phyloP scores from a whole-genome alignment of 2,113 vertebrate species.

The Alethe diademata region DNA sequence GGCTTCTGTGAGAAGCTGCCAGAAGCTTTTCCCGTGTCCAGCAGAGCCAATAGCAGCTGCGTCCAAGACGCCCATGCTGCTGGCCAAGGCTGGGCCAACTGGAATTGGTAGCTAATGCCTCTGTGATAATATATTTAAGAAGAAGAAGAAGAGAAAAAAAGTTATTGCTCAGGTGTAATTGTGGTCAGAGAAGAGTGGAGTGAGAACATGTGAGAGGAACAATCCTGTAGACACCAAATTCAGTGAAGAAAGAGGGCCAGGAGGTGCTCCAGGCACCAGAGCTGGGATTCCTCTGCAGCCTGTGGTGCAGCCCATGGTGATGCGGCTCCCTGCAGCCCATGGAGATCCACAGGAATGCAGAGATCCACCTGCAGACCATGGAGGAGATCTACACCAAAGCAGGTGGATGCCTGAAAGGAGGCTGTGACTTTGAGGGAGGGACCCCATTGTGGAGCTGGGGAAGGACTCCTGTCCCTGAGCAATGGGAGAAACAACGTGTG shows the following conservation, averaged over 20 bases:
- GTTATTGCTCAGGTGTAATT: not conserved
- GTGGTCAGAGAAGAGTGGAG: fast-evolving
- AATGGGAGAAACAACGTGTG: fast-evolving
- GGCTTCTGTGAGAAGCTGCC: not conserved
- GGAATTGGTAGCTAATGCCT: not conserved
- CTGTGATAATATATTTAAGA: not conserved
- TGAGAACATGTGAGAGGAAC: not conserved
- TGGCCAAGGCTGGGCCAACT: not conserved
- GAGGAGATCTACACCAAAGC: not conserved
- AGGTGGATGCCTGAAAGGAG: not conserved
- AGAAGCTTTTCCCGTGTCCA: not conserved
- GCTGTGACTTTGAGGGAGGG: not conserved
- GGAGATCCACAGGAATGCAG: not conserved
- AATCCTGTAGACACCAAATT: not conserved
- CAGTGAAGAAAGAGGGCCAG: not conserved
- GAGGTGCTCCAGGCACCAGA: not conserved
- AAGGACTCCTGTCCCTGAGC: not conserved
- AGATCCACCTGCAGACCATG: not conserved
- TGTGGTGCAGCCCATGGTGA: fast-evolving
- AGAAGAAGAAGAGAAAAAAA: not conserved
- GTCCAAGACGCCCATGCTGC: fast-evolving
- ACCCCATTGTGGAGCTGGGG: fast-evolving
- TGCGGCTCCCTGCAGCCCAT: not conserved
- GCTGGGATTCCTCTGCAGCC: not conserved
- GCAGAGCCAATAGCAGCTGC: not conserved